Evolutionary conservation across 2,113 vertebrate genomes (phyloP), one percentile per base, ranked within the genome.

Genomic region (Polypterus bichir): DNA sequence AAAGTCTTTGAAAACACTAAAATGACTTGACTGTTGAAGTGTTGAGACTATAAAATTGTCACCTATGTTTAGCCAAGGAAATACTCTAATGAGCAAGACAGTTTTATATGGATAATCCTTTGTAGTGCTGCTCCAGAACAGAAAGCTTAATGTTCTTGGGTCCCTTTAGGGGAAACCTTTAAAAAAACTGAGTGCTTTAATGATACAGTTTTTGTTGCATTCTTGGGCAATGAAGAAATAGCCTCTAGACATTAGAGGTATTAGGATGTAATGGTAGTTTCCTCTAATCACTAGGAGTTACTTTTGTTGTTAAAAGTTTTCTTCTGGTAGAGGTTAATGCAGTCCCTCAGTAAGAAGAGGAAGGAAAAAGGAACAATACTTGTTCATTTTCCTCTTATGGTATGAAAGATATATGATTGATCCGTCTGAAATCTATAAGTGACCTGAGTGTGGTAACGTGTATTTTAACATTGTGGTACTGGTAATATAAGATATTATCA

Each of bases 41-140:
- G 84, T 83, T 75, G 79, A 73, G 80, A 77, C 83, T 74, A 73
- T 97, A 93, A 93, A 92, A 90, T 92, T 91, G 88, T 92, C 87
- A 77, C 85, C 85, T 87, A 71, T 4, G n/a, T 86, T 89, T 89
- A 78, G 79, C 75, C 75, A 81, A 88, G 84, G 85, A 90, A 89
- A 81, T 81, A 57, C 65, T 79, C 63, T 86, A 88, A 88, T 77
- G 82, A 90, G 84, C 68, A 69, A 81, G 88, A 88, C 89, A 86
- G 80, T 76, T 90, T 89, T 89, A 91, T 83, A 75, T 83, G 77
- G 71, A 72, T 66, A 53, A 78, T 60, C 68, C 85, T 94, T 90
- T 91, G 83, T 88, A 88, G 87, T 80, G 68, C 59, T 71, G 65
- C 60, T 75, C 76, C 83, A 73, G 72, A 72, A 83, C 74, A 72